A percentile compares a stretch with the other conserved stretches of the same genome.
Conservation (phyloP, 1,140 invertebrate genomes). For the Nymphalis io region DNA sequence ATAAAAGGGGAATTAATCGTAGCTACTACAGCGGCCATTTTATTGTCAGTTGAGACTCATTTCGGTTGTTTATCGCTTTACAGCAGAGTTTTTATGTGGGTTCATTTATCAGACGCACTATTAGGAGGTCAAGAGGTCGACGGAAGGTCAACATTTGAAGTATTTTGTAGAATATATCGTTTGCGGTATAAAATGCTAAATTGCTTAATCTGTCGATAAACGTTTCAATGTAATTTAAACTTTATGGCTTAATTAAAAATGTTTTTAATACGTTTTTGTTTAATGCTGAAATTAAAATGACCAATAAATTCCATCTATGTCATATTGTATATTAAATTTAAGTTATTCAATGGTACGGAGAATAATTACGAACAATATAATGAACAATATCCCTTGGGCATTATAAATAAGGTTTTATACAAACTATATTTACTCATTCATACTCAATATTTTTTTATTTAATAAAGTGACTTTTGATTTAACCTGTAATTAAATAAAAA, state of each 20-base stretch:
- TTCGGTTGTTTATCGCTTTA: constrained; percentile 58
- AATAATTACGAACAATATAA: no score
- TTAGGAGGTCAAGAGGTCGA: constrained; percentile 29
- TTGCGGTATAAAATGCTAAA: not conserved
- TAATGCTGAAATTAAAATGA: no score
- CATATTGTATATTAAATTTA: no score
- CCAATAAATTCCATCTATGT: no score
- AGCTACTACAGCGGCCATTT: constrained; percentile 49
- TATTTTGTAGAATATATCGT: constrained; percentile 7
- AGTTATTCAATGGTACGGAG: no score
- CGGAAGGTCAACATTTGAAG: not conserved
- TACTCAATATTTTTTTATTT: not conserved
- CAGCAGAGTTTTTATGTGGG: constrained; percentile 46
- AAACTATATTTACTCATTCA: no score
- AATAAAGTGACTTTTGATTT: no score
- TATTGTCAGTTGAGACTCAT: constrained; percentile 61
- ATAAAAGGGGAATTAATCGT: constrained; percentile 64
- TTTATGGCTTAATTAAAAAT: not conserved
- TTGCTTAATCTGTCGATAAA: not conserved
- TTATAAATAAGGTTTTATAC: no score
- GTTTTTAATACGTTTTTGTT: no score
- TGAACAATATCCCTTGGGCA: no score
- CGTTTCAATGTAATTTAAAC: not conserved
- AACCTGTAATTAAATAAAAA: no score
- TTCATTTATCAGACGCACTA: constrained; percentile 42